Evolutionary conservation across 2,888 invertebrate species (phyloP), one percentile per base, ranked within the genome.

Genomic region (Tetramorium bicarinatum): DNA sequence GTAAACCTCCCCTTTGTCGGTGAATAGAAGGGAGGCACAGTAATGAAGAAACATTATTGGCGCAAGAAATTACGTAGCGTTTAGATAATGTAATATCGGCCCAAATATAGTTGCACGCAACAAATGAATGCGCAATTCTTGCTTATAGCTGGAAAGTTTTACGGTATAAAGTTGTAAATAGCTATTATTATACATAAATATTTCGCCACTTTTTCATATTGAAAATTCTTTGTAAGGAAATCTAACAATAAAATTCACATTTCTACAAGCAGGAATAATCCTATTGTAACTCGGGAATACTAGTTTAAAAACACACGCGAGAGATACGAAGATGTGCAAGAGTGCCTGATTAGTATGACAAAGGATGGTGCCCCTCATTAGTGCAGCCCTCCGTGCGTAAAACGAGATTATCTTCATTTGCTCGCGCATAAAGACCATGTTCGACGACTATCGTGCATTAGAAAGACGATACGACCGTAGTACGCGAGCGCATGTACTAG

Each of bases 341-440:
- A 56, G 80, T 52, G 47, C 81, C 52, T 59, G 85, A 77, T 83
- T 83, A 76, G 85, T 77, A 80, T 69, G 84, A 64, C 85, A 72
- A 86, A 85, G 84, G 85, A 87, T 72, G 84, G 82, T 66, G 81
- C 59, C 82, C 89, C 85, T 90, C 90, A 85, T 90, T 90, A 90
- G 85, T 59, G 77, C 77, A 75, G 83, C 74, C 83, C 76, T 75
- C 90, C 89, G 72, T 85, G 86, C 91, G 90, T 91, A 86, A 92
- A 92, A 91, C 87, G 83, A 88, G 89, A 91, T 92, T 90, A 92
- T 89, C 88, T 89, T 89, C 87, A 87, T 85, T 90, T 87, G 89
- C 83, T 87, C 89, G 88, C 62, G 82, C 82, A 88, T 88, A 85
- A 90, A 89, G 84, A 83, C 71, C 74, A 56, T 66, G 85, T 82